These are phyloP conservation scores for Sarotherodon lohbergeri DNA, from an alignment of 2,113 vertebrate species.

Conservation along the genomic window DNA sequence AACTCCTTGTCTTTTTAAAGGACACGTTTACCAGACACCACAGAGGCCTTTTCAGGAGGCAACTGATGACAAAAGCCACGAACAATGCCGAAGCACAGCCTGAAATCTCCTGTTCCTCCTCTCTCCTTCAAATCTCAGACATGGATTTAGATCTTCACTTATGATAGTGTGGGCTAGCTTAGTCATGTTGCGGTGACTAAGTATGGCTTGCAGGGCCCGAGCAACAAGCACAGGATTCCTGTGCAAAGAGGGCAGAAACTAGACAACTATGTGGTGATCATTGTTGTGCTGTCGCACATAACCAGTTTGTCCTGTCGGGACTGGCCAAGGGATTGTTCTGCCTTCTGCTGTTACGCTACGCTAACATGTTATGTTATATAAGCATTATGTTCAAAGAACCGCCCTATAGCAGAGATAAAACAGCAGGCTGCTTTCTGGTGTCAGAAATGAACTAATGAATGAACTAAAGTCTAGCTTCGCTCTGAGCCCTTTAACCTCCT, in stretches of 20 bases:
- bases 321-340: background rate
- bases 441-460: background rate
- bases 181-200: conserved; percentile 56
- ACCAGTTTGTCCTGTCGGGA: background rate
- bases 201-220: conserved; percentile 15
- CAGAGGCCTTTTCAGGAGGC: background rate
- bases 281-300: background rate
- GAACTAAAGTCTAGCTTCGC: background rate
- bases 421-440: background rate
- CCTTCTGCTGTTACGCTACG: background rate
- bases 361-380: background rate
- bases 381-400: background rate
- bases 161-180: conserved; percentile 54
- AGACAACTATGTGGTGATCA: background rate
- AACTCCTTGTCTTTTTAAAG: background rate
- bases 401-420: background rate
- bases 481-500: background rate
- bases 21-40: conserved; percentile 3
- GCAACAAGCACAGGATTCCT: conserved; percentile 12
- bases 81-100: conserved; percentile 3
- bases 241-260: background rate
- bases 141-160: conserved; percentile 50
- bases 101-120: conserved; percentile 12
- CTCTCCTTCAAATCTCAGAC: conserved; percentile 42
- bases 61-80: conserved; percentile 1